Evolutionary conservation across 37 sponge, comb jelly and placozoan genomes (phyloP).

Genomic region (Beroe ovata): DNA sequence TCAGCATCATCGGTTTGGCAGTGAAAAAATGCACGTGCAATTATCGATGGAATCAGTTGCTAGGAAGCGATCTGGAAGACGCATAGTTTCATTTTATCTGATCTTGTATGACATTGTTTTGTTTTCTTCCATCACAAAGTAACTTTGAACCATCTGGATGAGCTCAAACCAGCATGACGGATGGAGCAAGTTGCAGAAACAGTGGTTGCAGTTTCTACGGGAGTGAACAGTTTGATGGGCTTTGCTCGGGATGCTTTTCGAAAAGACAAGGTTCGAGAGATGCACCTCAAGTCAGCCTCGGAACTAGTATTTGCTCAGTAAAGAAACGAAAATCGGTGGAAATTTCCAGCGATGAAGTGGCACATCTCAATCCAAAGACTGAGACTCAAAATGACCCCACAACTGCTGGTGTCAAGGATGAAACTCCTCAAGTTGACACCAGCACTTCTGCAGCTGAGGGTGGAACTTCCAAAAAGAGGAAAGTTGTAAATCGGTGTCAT

Average conservation of each 20-base stretch:
- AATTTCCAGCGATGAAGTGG: not conserved
- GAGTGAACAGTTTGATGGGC: not conserved
- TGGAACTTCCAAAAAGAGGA: not conserved
- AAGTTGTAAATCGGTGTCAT: not conserved
- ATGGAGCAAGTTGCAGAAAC: not conserved
- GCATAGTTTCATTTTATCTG: no score
- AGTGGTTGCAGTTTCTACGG: slow-evolving; percentile 30
- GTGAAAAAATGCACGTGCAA: not conserved
- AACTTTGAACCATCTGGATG: no score
- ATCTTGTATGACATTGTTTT: no score
- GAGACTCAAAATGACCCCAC: not conserved
- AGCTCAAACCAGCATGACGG: not conserved
- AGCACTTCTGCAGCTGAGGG: not conserved
- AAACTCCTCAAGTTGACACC: not conserved
- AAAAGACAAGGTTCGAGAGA: not conserved
- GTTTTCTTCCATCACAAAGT: no score
- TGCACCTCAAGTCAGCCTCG: not conserved
- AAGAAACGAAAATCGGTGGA: not conserved
- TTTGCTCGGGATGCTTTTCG: not conserved
- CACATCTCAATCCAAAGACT: not conserved
- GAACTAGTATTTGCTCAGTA: not conserved
- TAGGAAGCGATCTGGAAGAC: not conserved
- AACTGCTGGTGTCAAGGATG: not conserved
- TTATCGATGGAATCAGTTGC: not conserved
- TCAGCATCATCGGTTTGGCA: not conserved